phyloP scores from a whole-genome alignment of 2,888 invertebrate genomes.

The Cephus sareptanus region DNA sequence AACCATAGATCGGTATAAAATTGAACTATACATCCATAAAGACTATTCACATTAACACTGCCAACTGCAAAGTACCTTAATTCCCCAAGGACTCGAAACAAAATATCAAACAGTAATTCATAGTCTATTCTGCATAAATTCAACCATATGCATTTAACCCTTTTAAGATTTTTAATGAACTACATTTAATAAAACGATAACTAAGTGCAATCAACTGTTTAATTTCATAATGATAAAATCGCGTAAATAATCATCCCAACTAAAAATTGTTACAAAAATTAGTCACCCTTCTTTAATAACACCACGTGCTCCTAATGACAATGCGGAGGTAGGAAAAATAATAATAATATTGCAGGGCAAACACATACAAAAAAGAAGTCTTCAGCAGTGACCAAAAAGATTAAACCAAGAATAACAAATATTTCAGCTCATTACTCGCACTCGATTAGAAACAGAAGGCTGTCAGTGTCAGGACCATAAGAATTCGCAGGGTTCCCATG shows the following conservation, averaged over 20 bases:
- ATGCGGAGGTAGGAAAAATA: not conserved
- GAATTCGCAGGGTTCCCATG: constrained; percentile 46
- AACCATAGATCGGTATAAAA: not conserved
- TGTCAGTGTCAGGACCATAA: constrained; percentile 50
- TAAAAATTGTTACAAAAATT: not conserved
- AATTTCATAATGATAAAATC: not conserved
- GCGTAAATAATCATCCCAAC: not conserved
- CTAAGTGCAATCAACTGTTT: not conserved
- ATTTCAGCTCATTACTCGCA: constrained; percentile 57
- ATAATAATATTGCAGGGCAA: not conserved
- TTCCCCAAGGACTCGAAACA: no score
- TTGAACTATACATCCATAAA: not conserved
- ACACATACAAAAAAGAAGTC: not conserved
- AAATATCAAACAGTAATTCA: no score
- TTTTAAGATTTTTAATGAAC: not conserved
- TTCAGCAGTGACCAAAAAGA: constrained; percentile 23
- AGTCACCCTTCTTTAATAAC: not conserved
- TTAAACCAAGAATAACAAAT: constrained; percentile 44
- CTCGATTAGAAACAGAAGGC: constrained; percentile 63
- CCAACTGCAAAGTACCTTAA: no score
- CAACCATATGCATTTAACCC: not conserved
- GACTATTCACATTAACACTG: not conserved
- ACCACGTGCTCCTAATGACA: not conserved
- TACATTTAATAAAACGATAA: not conserved
- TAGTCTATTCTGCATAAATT: no score